These are phyloP conservation scores for Myotis pilosus DNA, from an alignment of 2,797 vertebrate species.

Conservation along the genomic window DNA sequence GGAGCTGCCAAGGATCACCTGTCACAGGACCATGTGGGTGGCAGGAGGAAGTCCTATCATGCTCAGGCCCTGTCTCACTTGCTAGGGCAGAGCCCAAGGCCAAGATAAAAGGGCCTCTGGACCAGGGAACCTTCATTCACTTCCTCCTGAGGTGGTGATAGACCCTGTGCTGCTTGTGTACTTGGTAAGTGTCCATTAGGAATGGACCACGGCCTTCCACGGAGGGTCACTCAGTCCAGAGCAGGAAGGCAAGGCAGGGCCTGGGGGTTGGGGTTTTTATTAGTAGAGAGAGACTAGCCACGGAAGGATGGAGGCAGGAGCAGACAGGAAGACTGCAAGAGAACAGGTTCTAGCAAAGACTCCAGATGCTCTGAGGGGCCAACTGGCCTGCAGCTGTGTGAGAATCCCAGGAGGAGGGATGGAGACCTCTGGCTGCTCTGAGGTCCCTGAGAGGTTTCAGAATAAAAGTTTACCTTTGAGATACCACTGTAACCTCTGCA, in stretches of 20 bases:
- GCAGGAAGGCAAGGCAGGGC: not conserved
- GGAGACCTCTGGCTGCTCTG: not conserved
- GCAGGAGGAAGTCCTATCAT: not conserved
- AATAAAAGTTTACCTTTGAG: not conserved
- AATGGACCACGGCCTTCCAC: not conserved
- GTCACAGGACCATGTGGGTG: not conserved
- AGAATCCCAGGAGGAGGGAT: not conserved
- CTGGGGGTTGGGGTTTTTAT: not conserved
- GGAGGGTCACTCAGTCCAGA: not conserved
- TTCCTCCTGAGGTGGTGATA: not conserved
- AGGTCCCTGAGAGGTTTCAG: not conserved
- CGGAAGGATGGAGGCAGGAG: not conserved
- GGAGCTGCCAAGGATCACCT: not conserved
- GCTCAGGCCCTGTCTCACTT: not conserved
- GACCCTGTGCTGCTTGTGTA: not conserved
- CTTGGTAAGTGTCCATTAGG: not conserved
- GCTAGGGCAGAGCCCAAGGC: no score
- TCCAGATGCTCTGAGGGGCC: not conserved
- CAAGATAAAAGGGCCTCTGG: conserved; percentile 20
- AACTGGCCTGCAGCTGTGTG: not conserved
- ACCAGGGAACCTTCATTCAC: not conserved
- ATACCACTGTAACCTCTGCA: not conserved
- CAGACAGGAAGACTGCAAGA: no score
- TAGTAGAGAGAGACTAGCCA: not conserved
- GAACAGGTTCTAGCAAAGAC: not conserved